Base-by-base conservation (phyloP, 2,797 vertebrate genomes). In the Myoxocephalus aenaeus region DNA sequence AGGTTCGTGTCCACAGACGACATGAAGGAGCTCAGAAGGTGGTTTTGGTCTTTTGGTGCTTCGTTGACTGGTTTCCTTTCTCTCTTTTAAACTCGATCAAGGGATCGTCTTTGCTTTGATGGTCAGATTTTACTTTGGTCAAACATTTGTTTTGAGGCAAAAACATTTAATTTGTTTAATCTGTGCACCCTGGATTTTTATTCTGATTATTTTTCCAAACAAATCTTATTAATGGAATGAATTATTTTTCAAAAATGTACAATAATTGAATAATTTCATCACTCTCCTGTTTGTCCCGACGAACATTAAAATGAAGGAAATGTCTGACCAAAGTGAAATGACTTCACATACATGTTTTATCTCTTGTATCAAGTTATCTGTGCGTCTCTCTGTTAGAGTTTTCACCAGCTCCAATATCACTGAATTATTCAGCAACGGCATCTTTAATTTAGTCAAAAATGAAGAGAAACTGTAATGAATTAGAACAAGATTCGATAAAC, bases 271-370 rank as follows among this genome's bases (percentile, higher is more conserved):
- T 32, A 36, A 29, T n/a, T n/a, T n/a, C n/a, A n/a, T n/a, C n/a
- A 11, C 10, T 44, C n/a, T 53, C 38, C 18, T n/a, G 18, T 34
- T 5, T 62, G 11, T 73, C 63, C 20, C 15, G 27, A 46, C 27
- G 64, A 27, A 58, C 53, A 18, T 34, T 64, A 8, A 66, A 70
- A 56, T 70, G 25, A 65, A n/a, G 11, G 0, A 70, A 73, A 67
- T 73, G 65, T 83, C 64, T 7, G 46, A 40, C 80, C 77, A 80
- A 70, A 70, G 56, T 72, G 63, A 82, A 80, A 48, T 32, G 8
- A 73, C 65, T 63, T 77, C 5, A 40, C 12, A 15, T 66, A 4
- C 9, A 29, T 27, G 48, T 2, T 0, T 2, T 48, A 38, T n/a
- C 1, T 46, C 25, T 51, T 57, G 1, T 58, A 32, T 66, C 27